Evolutionary conservation across 2,797 vertebrate genomes (phyloP), one percentile per base, ranked within the genome.

Genomic region (Champsocephalus esox): DNA sequence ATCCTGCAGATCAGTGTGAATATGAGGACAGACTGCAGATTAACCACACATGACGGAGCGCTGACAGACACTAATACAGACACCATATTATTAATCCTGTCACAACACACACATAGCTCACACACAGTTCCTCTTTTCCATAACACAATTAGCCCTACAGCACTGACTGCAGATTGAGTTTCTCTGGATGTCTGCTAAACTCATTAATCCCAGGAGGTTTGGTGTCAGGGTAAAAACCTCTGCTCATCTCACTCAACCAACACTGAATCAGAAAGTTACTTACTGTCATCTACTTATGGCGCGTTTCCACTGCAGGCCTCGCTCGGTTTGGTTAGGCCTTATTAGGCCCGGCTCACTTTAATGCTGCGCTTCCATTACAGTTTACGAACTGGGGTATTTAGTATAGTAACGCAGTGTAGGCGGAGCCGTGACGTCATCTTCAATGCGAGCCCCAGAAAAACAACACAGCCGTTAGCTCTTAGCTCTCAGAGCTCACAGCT

Each of bases 1-100:
- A 81, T 87, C 80, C 84, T 8, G 54, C 63, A 80, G 89, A 85
- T 90, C 79, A 85, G 81, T 4, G 17, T 4, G 51, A 79, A 69
- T 54, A 69, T 65, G 74, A 68, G 70, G 61, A 81, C 67, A 44
- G 82, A 82, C 66, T 45, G 76, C 67, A 85, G 82, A 87, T 88
- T 81, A 88, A 65, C 71, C 4, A 64, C 77, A 81, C 70, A 65
- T 70, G 77, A 66, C 19, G 19, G 14, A 17, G 52, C 46, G 78
- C 68, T 86, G 83, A 83, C 60, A 66, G 83, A 86, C 28, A 17
- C 67, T 58, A 52, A 55, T 51, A 60, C 70, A 75, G 77, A 81
- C 78, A 79, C 66, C 84, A 79, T 79, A 77, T 46, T 51, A 76
- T 59, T 62, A 67, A 74, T 77, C 64, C 74, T 59, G 32, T 71